phyloP scores from a whole-genome alignment of 2,888 invertebrate genomes.

The Dasysyrphus albostriatus region DNA sequence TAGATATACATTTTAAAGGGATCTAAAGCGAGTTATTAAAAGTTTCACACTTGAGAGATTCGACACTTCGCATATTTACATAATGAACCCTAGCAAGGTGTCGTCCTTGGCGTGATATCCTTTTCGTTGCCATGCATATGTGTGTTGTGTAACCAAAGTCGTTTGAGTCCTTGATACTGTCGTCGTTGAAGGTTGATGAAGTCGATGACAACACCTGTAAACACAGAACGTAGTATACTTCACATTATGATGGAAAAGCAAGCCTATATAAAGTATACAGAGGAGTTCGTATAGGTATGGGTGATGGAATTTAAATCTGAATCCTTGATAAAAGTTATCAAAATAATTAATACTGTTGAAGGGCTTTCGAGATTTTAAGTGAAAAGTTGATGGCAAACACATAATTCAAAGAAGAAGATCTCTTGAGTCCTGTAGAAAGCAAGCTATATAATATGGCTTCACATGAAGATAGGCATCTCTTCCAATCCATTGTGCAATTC shows the following conservation, averaged over 20 bases:
- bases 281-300: background rate
- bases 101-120: slow-evolving; percentile 55
- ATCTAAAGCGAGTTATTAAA: slow-evolving; percentile 74
- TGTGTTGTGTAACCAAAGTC: background rate
- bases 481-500: too few relatives aligned
- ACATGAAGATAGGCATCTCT: background rate
- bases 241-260: slow-evolving; percentile 24
- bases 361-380: slow-evolving; percentile 66
- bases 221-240: slow-evolving; percentile 25
- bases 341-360: slow-evolving; percentile 72
- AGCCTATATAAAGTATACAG: background rate
- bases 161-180: background rate
- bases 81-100: slow-evolving; percentile 73
- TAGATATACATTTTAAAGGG: slow-evolving; percentile 57
- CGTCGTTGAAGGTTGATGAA: background rate
- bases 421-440: background rate
- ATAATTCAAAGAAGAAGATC: background rate
- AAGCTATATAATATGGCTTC: background rate
- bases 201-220: slow-evolving; percentile 27
- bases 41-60: slow-evolving; percentile 72
- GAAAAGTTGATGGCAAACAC: slow-evolving; percentile 69
- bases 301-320: slow-evolving; percentile 66
- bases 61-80: slow-evolving; percentile 67
- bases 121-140: slow-evolving; percentile 10
- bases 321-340: slow-evolving; percentile 73